These are phyloP conservation scores for Marronus borbonicus DNA, from an alignment of 2,888 invertebrate genomes.

Conservation along the genomic window DNA sequence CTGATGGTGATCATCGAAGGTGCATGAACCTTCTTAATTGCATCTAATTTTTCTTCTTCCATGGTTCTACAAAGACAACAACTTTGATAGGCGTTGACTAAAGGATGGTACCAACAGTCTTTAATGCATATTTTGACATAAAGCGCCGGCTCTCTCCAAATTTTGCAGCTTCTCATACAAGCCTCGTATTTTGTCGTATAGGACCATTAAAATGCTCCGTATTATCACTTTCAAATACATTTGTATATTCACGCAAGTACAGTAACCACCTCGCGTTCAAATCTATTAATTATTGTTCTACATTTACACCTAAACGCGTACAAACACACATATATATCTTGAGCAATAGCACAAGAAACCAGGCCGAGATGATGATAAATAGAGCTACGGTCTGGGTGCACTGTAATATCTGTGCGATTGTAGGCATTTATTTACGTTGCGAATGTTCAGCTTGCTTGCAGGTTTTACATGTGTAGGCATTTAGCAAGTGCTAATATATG, in stretches of 20 bases:
- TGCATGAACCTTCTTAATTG: too few relatives aligned
- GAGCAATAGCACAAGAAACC: neutral
- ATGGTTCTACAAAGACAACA: too few relatives aligned
- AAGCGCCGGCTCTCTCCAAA: too few relatives aligned
- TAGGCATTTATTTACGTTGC: neutral
- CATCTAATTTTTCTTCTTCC: too few relatives aligned
- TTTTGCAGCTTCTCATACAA: too few relatives aligned
- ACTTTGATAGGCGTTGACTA: too few relatives aligned
- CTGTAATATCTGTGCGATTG: neutral
- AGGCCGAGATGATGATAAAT: constrained; percentile 13
- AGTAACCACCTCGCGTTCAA: neutral
- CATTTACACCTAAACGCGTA: neutral
- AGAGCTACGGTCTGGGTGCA: neutral
- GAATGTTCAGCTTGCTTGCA: neutral
- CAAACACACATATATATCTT: neutral
- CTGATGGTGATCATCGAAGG: too few relatives aligned
- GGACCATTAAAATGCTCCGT: too few relatives aligned
- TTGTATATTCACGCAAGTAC: neutral
- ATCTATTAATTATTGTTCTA: constrained; percentile 9
- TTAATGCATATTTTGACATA: too few relatives aligned
- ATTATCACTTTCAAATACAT: neutral
- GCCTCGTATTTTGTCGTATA: too few relatives aligned
- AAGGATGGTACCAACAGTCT: too few relatives aligned
- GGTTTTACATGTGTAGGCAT: neutral
- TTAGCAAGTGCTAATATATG: neutral